Evolutionary conservation across 2,797 vertebrate genomes (phyloP).

Genomic region (Leptodactylus fallax): DNA sequence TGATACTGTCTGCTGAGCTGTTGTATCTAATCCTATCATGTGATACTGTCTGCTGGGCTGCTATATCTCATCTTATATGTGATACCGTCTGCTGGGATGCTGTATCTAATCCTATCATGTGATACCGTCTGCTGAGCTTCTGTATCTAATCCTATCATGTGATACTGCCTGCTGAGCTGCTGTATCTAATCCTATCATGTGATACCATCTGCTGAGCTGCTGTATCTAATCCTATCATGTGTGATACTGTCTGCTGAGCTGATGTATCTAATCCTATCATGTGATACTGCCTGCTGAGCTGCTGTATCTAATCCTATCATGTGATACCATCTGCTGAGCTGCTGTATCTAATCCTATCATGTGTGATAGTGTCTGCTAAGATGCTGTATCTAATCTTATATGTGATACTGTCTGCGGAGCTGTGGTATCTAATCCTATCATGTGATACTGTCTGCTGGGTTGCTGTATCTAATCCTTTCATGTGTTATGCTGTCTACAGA

Average conservation of each 20-base stretch:
- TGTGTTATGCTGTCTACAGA: background rate
- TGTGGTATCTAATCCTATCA: background rate
- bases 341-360: background rate
- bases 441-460: background rate
- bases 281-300: background rate
- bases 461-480: background rate
- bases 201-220: background rate
- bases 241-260: background rate
- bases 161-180: background rate
- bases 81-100: background rate
- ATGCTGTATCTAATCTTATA: background rate
- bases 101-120: background rate
- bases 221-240: background rate
- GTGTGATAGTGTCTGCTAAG: background rate
- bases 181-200: background rate
- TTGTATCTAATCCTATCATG: background rate
- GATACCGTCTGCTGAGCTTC: no score
- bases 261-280: slow-evolving; percentile 2
- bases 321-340: no score
- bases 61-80: background rate
- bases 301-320: background rate
- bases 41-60: background rate
- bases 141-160: background rate
- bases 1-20: background rate
- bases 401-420: background rate